A percentile compares a stretch with the other conserved stretches of the same genome.
Conservation (phyloP, 2,797 vertebrate genomes). For the Staurois parvus region DNA sequence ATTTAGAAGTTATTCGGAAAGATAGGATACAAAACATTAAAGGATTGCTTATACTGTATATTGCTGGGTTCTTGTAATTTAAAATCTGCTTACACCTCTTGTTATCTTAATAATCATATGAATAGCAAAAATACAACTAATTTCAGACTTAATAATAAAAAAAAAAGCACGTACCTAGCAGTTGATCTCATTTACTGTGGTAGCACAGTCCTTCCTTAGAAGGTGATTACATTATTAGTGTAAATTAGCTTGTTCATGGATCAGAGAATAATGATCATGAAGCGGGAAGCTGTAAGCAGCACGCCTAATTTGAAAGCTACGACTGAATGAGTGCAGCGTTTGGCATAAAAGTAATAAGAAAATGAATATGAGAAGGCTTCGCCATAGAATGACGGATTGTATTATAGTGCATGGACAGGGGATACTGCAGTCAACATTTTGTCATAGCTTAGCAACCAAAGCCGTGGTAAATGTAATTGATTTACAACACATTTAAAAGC, state of each 20-base stretch:
- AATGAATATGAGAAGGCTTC: not conserved
- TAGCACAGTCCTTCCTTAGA: conserved; percentile 13
- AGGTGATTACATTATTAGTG: conserved; percentile 46
- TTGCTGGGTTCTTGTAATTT: not conserved
- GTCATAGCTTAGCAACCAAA: not conserved
- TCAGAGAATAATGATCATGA: conserved; percentile 36
- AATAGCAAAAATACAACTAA: not conserved
- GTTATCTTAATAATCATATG: too few relatives aligned
- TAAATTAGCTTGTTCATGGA: conserved; percentile 51
- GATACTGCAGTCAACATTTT: not conserved
- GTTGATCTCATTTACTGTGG: conserved; percentile 36
- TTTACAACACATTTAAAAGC: not conserved
- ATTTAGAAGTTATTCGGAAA: too few relatives aligned
- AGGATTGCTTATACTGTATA: not conserved
- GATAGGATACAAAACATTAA: not conserved
- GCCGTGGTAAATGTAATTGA: not conserved
- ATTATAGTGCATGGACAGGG: not conserved
- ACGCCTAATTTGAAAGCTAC: conserved; percentile 31
- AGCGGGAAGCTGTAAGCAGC: conserved; percentile 15
- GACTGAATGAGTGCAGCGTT: conserved; percentile 13
- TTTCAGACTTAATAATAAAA: not conserved
- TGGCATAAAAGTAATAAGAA: conserved; percentile 12
- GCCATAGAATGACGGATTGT: not conserved
- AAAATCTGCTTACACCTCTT: not conserved
- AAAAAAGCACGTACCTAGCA: not conserved